Base-by-base conservation (phyloP, 2,113 vertebrate genomes). In the Helogale parvula region DNA sequence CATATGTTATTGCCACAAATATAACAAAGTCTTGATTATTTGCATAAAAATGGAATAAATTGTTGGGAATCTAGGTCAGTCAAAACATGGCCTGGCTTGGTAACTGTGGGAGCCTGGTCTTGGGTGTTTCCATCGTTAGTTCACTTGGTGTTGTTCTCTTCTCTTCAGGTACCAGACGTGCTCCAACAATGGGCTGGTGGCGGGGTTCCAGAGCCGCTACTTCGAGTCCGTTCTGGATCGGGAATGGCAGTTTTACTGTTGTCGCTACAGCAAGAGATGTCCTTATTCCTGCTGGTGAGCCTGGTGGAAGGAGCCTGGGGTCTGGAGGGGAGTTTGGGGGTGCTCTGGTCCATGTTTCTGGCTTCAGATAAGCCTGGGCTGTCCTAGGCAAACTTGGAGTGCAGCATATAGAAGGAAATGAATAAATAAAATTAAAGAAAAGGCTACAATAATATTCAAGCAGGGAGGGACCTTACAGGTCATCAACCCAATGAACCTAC, bases 241-340 rank as follows among this genome's bases (percentile, higher is more conserved):
- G 0, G 99, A 99, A 95, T 99, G 99, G 99, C 99, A 99, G 88
- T 99, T 99, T 96, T 99, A 99, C 98, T 99, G 99, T 98, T 99
- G 99, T 96, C 99, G 99, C 57, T 99, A 99, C 2, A 99, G 99
- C 97, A 99, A 98, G 96, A 99, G 99, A 45, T 99, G 99, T 79
- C 99, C 99, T 0, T 99, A 99, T 92, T 99, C 99, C 76, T 99
- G 99, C 99, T 99, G 99, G 99, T 99, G 98, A 97, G 99, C 99
- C 82, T 35, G 54, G 33, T 2, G 16, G 35, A 3, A 0, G 3
- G 11, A 13, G 38, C 17, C n/a, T 7, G 31, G 31, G 27, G 21
- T 60, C 11, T 52, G 38, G 8, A 14, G 41, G 27, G 33, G 25
- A 21, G 14, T 16, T 0, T 12, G 13, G 19, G 29, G 9, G 17